Conservation (phyloP, 2,797 vertebrate species). For the Leuciscus waleckii region DNA sequence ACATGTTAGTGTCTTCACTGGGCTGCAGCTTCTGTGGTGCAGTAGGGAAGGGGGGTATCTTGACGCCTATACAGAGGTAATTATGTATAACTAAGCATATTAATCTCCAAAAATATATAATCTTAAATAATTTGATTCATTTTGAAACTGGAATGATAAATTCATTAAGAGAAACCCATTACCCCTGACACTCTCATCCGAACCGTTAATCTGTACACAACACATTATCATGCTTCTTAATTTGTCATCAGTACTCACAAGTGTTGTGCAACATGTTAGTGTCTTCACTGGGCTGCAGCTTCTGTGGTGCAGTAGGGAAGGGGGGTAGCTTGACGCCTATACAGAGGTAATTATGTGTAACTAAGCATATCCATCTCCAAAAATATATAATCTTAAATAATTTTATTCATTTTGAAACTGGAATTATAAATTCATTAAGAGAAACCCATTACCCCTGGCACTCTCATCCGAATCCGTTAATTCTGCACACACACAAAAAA, state of each 20-base stretch:
- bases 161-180: slow-evolving; percentile 12
- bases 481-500: not conserved
- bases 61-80: not conserved
- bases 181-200: slow-evolving; percentile 28
- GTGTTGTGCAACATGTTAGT: not conserved
- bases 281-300: not conserved
- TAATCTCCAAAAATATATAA: too few species aligned
- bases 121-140: not conserved
- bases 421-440: not conserved
- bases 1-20: not conserved
- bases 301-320: not conserved
- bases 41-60: not conserved
- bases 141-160: not conserved
- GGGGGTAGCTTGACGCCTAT: not conserved
- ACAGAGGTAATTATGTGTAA: not conserved
- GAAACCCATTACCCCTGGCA: slow-evolving; percentile 20
- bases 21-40: slow-evolving; percentile 1
- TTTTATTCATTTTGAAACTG: not conserved
- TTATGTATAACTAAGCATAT: not conserved
- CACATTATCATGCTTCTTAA: slow-evolving; percentile 18
- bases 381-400: too few species aligned
- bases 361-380: too few species aligned
- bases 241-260: slow-evolving; percentile 14
- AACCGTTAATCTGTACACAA: slow-evolving; percentile 23
- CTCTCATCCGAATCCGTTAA: slow-evolving; percentile 38